Conservation (phyloP, 2,888 invertebrate genomes). For the Lamellibrachia columna region DNA sequence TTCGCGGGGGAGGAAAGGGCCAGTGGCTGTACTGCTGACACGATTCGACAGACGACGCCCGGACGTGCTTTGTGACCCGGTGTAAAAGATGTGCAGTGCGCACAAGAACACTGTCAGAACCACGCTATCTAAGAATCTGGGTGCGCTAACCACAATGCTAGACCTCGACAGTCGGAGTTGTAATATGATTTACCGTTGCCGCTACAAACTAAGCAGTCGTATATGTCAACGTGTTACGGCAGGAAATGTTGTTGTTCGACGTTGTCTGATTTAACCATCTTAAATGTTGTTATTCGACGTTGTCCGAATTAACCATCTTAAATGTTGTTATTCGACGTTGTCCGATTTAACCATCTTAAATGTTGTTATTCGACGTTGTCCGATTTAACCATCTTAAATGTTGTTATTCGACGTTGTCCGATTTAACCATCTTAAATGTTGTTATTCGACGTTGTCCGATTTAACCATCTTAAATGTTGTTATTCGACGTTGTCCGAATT, state of each 20-base stretch:
- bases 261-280: no score
- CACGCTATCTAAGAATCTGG: not conserved
- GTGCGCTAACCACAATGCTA: not conserved
- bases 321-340: no score
- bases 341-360: no score
- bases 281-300: no score
- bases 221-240: not conserved
- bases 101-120: not conserved
- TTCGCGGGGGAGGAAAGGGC: not conserved
- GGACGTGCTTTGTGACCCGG: not conserved
- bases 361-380: no score
- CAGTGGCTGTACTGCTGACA: not conserved
- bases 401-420: not conserved
- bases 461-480: not conserved
- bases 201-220: not conserved
- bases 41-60: not conserved
- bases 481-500: not conserved
- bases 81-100: not conserved
- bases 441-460: not conserved
- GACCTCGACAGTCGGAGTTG: not conserved
- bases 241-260: not conserved
- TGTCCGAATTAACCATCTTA: no score
- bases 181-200: not conserved
- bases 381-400: no score
- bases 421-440: not conserved